phyloP scores from a whole-genome alignment of 2,888 invertebrate species.

The Trachelus stipa region DNA sequence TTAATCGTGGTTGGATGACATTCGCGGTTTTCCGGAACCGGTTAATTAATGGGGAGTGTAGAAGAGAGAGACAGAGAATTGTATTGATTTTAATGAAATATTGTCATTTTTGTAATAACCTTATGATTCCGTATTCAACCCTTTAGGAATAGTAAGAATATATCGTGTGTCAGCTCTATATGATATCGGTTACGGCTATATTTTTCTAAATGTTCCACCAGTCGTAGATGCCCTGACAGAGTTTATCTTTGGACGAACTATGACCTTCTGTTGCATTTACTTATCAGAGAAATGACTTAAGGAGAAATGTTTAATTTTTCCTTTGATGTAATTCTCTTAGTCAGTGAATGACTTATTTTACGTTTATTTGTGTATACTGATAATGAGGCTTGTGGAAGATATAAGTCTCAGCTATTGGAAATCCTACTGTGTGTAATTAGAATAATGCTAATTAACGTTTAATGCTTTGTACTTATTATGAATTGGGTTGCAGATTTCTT shows the following conservation, averaged over 20 bases:
- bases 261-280: neutral
- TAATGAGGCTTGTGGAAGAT: neutral
- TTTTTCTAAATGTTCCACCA: neutral
- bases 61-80: conserved; percentile 17
- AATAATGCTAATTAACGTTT: neutral
- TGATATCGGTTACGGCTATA: neutral
- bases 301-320: neutral
- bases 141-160: neutral
- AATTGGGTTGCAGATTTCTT: neutral
- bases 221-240: neutral
- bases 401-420: neutral
- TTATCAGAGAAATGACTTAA: neutral
- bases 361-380: neutral
- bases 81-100: neutral
- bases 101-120: neutral
- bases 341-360: neutral
- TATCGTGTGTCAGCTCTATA: neutral
- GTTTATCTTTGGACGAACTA: neutral
- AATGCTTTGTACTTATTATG: neutral
- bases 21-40: conserved; percentile 2
- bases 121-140: neutral
- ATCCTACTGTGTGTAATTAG: neutral
- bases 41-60: conserved; percentile 16
- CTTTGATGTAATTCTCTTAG: neutral
- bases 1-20: neutral